Conservation (phyloP, 1,140 invertebrate species). For the Trichogramma pretiosum region DNA sequence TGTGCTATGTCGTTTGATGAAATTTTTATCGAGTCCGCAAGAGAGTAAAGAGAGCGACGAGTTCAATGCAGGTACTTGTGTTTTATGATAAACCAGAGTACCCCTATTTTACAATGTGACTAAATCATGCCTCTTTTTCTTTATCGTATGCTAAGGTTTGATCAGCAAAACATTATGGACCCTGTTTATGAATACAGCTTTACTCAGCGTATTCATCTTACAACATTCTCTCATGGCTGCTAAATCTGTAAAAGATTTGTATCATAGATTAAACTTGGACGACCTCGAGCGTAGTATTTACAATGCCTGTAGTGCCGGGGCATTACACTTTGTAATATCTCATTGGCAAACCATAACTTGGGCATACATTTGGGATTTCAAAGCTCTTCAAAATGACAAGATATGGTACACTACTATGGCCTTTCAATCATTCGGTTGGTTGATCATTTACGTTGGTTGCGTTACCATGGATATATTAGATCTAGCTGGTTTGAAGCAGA, state of each 20-base stretch:
- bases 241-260: slow-evolving; percentile 36
- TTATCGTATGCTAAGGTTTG: slow-evolving; percentile 24
- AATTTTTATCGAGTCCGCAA: slow-evolving; percentile 34
- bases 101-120: not conserved
- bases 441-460: slow-evolving; percentile 53
- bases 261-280: slow-evolving; percentile 34
- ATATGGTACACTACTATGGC: slow-evolving; percentile 43
- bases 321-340: slow-evolving; percentile 33
- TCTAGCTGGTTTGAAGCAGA: slow-evolving; percentile 52
- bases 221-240: slow-evolving; percentile 48
- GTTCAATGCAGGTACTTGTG: slow-evolving; percentile 17
- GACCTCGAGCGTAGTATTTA: slow-evolving; percentile 46
- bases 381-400: slow-evolving; percentile 33
- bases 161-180: slow-evolving; percentile 23
- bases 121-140: slow-evolving; percentile 1
- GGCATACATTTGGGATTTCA: slow-evolving; percentile 44
- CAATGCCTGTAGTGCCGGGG: slow-evolving; percentile 31
- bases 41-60: slow-evolving; percentile 14
- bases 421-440: slow-evolving; percentile 49
- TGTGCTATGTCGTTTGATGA: slow-evolving; percentile 32
- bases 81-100: slow-evolving; percentile 1
- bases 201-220: slow-evolving; percentile 44
- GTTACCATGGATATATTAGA: slow-evolving; percentile 55
- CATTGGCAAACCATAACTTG: slow-evolving; percentile 42
- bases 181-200: slow-evolving; percentile 38